Percentiles rank a stretch among this genome's conserved stretches.
Conservation (phyloP, 53 echinoderm and acorn worm genomes). For the Echinometra lucunter region DNA sequence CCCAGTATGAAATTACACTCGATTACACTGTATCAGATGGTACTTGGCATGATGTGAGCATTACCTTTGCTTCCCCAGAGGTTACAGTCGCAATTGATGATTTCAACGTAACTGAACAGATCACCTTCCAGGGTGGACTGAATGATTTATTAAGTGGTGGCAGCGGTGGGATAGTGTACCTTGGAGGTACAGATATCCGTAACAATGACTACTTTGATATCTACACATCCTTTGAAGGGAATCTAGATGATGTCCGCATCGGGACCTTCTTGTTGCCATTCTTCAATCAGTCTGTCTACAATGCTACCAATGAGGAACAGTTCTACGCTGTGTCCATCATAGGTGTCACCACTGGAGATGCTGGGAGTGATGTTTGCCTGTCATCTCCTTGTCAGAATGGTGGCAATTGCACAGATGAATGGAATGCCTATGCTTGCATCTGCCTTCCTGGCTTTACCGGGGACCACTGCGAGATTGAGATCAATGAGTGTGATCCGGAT, state of each 20-base stretch:
- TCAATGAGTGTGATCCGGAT: conserved; percentile 82
- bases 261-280: conserved; percentile 88
- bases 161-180: conserved; percentile 69
- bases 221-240: conserved; percentile 77
- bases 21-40: conserved; percentile 74
- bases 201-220: conserved; percentile 64
- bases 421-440: conserved; percentile 80
- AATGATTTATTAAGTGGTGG: conserved; percentile 63
- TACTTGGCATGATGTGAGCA: conserved; percentile 81
- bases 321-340: conserved; percentile 67
- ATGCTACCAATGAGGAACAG: conserved; percentile 78
- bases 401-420: conserved; percentile 81
- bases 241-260: conserved; percentile 87
- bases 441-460: conserved; percentile 82
- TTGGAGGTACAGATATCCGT: conserved; percentile 73
- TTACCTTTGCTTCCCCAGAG: conserved; percentile 59
- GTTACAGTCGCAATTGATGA: conserved; percentile 57
- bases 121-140: conserved; percentile 57
- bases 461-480: conserved; percentile 73
- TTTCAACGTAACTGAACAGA: neutral
- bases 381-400: conserved; percentile 73
- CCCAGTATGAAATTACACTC: neutral
- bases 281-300: conserved; percentile 71
- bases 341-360: conserved; percentile 73
- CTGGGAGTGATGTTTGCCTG: conserved; percentile 74